phyloP scores from a whole-genome alignment of 2,113 vertebrate genomes.

The Pygoscelis adeliae region DNA sequence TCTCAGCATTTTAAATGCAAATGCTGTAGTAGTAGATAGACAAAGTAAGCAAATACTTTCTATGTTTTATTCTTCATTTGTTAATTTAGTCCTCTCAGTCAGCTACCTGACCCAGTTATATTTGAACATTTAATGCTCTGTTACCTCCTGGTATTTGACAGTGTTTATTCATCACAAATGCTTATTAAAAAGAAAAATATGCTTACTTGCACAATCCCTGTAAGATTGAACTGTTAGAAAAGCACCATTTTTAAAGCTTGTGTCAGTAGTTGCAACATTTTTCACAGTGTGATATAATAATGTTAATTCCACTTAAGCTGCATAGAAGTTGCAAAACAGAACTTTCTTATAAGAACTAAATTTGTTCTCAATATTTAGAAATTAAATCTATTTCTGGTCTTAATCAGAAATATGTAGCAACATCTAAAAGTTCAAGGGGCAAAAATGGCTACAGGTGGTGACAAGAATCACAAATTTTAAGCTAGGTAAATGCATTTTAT shows the following conservation, averaged over 20 bases:
- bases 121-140: background rate
- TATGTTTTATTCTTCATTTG: background rate
- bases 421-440: background rate
- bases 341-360: background rate
- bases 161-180: constrained; percentile 45
- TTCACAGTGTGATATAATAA: background rate
- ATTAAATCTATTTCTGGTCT: background rate
- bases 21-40: background rate
- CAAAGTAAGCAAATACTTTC: background rate
- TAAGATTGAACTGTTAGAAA: background rate
- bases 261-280: background rate
- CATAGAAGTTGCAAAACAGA: background rate
- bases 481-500: background rate
- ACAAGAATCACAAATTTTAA: background rate
- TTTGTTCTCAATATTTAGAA: background rate
- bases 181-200: constrained; percentile 42
- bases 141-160: constrained; percentile 10
- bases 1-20: background rate
- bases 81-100: constrained; percentile 2
- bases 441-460: background rate
- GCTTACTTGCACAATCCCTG: background rate
- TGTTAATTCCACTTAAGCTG: background rate
- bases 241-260: background rate
- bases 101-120: background rate
- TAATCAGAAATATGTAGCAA: background rate